Evolutionary conservation across 2,797 vertebrate species (phyloP).

Genomic region (Megalops cyprinoides): DNA sequence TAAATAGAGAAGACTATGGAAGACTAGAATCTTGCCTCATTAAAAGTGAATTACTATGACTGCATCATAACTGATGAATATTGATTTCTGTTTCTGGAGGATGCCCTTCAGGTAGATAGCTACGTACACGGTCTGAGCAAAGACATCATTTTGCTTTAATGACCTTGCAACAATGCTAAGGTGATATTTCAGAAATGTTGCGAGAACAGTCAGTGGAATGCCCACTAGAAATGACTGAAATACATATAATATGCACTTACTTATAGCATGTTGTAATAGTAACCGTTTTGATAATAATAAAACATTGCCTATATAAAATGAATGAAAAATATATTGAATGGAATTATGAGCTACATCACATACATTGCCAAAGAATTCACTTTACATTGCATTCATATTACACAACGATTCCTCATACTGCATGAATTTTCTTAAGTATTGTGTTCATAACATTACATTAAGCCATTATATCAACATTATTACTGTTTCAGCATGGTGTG

Average conservation of each 20-base stretch:
- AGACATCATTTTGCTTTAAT: not conserved
- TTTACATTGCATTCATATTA: not conserved
- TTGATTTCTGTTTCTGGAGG: not conserved
- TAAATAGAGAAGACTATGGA: not conserved
- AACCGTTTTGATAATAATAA: not conserved
- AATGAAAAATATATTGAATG: not conserved
- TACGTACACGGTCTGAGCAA: not conserved
- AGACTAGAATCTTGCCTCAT: not conserved
- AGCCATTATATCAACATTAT: not conserved
- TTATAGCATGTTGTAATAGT: not conserved
- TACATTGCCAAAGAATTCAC: not conserved
- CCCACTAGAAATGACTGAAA: too few species aligned
- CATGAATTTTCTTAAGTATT: too few species aligned
- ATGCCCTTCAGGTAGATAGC: not conserved
- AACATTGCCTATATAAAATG: not conserved
- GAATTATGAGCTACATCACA: not conserved
- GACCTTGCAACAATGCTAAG: not conserved
- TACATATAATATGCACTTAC: not conserved
- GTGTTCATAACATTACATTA: not conserved
- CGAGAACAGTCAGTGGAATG: not conserved
- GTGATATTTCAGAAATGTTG: not conserved
- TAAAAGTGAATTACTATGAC: constrained; percentile 11
- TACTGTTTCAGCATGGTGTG: not conserved
- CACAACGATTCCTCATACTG: not conserved
- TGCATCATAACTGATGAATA: constrained; percentile 9